Conservation (phyloP, 2,797 vertebrate species). For the Iguana delicatissima region DNA sequence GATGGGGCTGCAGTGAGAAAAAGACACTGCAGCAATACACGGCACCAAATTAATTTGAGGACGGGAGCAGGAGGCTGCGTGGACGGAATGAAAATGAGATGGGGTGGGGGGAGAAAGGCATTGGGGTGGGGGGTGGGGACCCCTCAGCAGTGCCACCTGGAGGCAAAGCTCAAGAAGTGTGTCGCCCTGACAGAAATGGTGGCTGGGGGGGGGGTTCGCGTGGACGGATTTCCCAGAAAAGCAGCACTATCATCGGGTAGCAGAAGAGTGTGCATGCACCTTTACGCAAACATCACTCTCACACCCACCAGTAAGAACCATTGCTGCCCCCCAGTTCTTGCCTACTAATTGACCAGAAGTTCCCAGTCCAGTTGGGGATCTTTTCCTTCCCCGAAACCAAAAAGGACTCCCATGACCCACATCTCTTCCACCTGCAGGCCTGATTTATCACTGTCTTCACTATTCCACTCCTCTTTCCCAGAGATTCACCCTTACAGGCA, state of each 20-base stretch:
- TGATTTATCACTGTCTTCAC: not conserved
- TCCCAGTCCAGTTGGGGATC: not conserved
- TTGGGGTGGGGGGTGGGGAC: not conserved
- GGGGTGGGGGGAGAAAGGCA: not conserved
- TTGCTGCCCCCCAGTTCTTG: no score
- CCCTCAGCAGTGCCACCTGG: constrained; percentile 31
- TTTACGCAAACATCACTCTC: no score
- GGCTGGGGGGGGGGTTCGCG: no score
- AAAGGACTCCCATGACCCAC: not conserved
- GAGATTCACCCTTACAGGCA: not conserved
- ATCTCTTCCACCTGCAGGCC: no score
- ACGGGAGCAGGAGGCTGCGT: constrained; percentile 48
- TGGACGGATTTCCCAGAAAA: not conserved
- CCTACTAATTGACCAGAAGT: not conserved
- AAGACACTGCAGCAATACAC: constrained; percentile 22
- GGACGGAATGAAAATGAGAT: constrained; percentile 35
- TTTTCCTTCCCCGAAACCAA: not conserved
- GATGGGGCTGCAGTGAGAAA: not conserved
- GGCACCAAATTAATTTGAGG: constrained; percentile 48
- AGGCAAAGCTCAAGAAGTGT: not conserved
- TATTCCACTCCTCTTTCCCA: no score
- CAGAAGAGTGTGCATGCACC: accelerated
- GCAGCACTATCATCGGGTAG: accelerated
- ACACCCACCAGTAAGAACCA: not conserved
- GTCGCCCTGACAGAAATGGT: not conserved